Base-by-base conservation (phyloP, 2,797 vertebrate species). In the Siniperca scherzeri region DNA sequence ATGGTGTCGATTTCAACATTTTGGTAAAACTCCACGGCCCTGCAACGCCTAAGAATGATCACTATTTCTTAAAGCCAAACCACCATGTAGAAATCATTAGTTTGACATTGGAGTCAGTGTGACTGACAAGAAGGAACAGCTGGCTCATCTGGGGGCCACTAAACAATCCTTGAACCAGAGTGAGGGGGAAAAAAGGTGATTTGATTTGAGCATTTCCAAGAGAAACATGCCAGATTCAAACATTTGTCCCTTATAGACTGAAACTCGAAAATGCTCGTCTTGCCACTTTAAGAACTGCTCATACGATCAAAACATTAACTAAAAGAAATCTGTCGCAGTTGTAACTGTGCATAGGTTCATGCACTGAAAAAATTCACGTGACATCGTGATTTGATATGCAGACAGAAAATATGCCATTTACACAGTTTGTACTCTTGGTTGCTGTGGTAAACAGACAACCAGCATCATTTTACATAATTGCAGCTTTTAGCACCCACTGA, bases 101-200 rank as follows among this genome's bases (percentile, higher is more conserved):
- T 82, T 25, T 81, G 87, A 92, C 87, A 93, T 30, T 2, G 70
- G 89, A 92, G 90, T 89, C 84, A 7, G 80, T 46, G 92, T 71
- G 89, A 92, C 88, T 90, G 93, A 94, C 86, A 76, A 68, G 80
- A 70, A 22, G 57, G 64, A 92, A 91, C 93, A 95, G 83, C 93
- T 94, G 94, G 72, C 69, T 82, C 40, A 0, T 80, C 83, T 71
- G 42, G 68, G 78, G 79, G 75, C 69, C 73, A 85, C 57, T 44
- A 50, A 76, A 60, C n/a, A 68, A 82, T 85, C 74, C 89, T 77
- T 87, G 74, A 88, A 76, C 83, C 62, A 40, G 42, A 67, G 50
- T 8, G n/a, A 50, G 30, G 66, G 68, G 33, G 61, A 44, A 36
- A 77, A 46, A 76, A 55, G 3, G 13, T 33, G 38, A 82, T 42